These are phyloP conservation scores for Euthynnus affinis DNA, from an alignment of 2,797 vertebrate species.

Conservation along the genomic window DNA sequence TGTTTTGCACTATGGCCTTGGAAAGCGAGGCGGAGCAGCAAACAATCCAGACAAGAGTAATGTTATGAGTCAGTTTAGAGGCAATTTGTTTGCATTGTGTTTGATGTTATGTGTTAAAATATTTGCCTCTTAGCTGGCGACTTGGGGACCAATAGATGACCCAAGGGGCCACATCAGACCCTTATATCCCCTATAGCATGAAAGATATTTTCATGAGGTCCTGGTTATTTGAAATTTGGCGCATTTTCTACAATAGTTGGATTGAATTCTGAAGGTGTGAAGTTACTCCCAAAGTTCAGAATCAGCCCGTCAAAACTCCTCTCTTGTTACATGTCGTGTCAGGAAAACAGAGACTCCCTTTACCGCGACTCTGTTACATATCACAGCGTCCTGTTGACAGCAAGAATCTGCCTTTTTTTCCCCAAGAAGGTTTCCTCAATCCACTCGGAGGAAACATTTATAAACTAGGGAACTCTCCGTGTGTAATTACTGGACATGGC, in stretches of 20 bases:
- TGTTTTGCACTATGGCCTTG: conserved; percentile 5
- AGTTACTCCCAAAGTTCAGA: not conserved
- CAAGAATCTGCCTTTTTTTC: conserved; percentile 33
- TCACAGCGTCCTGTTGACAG: conserved; percentile 22
- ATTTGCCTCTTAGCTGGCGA: conserved; percentile 25
- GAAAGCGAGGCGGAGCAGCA: conserved; percentile 2
- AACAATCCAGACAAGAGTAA: not conserved
- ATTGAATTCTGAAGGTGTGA: not conserved
- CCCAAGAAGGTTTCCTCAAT: conserved; percentile 3
- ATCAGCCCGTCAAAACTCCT: not conserved
- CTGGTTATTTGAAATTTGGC: not conserved
- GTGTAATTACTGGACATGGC: not conserved
- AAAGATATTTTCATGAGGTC: not conserved
- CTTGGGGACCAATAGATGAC: conserved; percentile 28
- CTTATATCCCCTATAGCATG: not conserved
- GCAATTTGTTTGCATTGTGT: conserved; percentile 14
- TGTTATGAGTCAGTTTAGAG: not conserved
- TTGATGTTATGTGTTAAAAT: not conserved
- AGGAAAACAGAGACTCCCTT: conserved; percentile 26
- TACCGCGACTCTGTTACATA: not conserved
- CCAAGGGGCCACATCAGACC: not conserved
- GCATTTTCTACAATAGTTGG: conserved; percentile 15
- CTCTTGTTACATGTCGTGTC: not conserved
- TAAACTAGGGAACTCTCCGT: not conserved
- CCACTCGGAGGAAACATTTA: not conserved